These are phyloP conservation scores for Seladonia tumulorum DNA, from an alignment of 2,888 invertebrate species.

Conservation along the genomic window DNA sequence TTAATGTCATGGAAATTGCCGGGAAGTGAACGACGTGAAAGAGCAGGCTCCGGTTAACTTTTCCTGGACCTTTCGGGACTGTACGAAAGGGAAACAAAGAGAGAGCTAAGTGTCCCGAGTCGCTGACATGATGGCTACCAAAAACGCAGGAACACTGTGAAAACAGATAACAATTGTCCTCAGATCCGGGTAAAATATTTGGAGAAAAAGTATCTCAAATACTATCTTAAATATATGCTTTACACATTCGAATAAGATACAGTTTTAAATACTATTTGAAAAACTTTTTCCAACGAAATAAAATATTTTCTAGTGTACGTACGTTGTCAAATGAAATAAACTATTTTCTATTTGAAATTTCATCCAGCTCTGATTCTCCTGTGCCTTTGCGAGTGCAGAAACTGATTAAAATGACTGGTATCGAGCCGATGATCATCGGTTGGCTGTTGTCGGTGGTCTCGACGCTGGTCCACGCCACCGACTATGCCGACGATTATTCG, in stretches of 20 bases:
- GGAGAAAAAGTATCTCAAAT: not conserved
- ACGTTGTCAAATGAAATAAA: too few species aligned
- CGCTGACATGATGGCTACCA: not conserved
- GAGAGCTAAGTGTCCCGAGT: not conserved
- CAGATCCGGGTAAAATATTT: not conserved
- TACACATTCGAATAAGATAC: too few species aligned
- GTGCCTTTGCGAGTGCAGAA: not conserved
- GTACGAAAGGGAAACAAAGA: not conserved
- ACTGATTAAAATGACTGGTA: not conserved
- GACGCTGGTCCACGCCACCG: conserved; percentile 35
- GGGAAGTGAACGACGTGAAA: conserved; percentile 20
- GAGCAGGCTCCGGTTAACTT: not conserved
- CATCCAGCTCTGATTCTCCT: not conserved
- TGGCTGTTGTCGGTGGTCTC: conserved; percentile 28
- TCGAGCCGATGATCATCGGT: conserved; percentile 7
- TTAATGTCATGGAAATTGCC: conserved; percentile 40
- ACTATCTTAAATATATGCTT: not conserved
- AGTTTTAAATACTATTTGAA: too few species aligned
- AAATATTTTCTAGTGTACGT: not conserved
- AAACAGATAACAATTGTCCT: not conserved
- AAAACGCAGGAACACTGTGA: not conserved
- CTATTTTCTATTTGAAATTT: not conserved
- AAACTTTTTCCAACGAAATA: not conserved
- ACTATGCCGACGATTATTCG: conserved; percentile 34
- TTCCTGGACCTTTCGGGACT: not conserved